Evolutionary conservation across 2,113 vertebrate species (phyloP).

Genomic region (Halcyon malimbica): DNA sequence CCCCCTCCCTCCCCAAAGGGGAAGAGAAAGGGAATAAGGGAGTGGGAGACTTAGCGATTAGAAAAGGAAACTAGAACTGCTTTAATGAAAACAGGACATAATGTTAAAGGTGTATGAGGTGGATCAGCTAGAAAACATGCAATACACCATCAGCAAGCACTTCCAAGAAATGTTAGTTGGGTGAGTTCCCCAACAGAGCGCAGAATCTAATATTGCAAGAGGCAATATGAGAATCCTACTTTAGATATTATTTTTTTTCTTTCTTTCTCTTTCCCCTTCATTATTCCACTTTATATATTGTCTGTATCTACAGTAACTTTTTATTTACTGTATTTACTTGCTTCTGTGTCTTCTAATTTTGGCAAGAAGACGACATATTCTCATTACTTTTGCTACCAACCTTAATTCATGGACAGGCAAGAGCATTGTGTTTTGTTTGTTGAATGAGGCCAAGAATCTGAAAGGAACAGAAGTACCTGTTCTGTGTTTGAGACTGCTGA

Average conservation of each 20-base stretch:
- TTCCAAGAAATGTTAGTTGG: background rate
- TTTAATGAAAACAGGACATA: too few species aligned
- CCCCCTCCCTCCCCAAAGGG: too few species aligned
- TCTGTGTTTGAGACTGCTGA: background rate
- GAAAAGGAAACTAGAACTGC: too few species aligned
- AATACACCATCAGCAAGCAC: background rate
- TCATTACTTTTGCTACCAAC: background rate
- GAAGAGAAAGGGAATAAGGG: too few species aligned
- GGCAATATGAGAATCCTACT: background rate
- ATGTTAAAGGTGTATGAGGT: background rate
- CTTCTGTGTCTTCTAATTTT: background rate
- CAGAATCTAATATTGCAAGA: background rate
- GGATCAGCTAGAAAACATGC: background rate
- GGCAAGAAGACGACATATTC: accelerated
- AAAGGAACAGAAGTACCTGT: background rate
- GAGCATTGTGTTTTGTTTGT: background rate
- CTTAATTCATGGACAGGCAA: background rate
- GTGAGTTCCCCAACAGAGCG: background rate
- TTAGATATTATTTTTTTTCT: background rate
- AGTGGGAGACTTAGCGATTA: too few species aligned
- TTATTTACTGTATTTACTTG: background rate
- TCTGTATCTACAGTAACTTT: background rate
- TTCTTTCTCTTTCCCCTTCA: background rate
- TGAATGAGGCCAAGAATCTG: background rate
- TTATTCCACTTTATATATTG: background rate